Base-by-base conservation (phyloP, 1,140 invertebrate genomes). In the Eupristina koningsbergeri region DNA sequence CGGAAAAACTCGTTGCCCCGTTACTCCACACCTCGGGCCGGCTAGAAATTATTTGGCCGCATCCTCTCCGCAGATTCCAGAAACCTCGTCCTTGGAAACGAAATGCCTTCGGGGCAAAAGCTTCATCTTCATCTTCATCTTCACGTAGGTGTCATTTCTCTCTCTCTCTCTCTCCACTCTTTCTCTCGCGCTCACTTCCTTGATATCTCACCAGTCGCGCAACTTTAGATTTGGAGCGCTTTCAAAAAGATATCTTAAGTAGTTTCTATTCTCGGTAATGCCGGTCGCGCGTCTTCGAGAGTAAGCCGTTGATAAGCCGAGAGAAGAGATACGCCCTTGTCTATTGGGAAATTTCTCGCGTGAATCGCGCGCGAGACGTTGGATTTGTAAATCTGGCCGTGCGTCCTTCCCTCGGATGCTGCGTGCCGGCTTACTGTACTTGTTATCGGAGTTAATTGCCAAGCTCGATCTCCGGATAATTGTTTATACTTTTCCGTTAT, bases 181-280 rank as follows among this genome's bases (percentile, higher is more conserved):
- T 13, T 58, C 26, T 26, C 22, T 45, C 41, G 41, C 41, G 41
- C 41, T n/a, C n/a, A n/a, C n/a, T n/a, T n/a, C n/a, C n/a, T n/a
- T n/a, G n/a, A 22, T 58, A 58, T 58, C 64, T 34, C 41, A n/a
- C n/a, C n/a, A 8, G 29, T 67, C 58, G 74, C 34, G 61, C 45
- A 74, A 19, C 41, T 53, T 61, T 36, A 78, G 81, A 75, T 78
- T 78, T 75, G 74, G 75, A 78, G 58, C 47, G 53, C 63, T 75
- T 75, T 58, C 81, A 76, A 77, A 77, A 64, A 82, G 73, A 67
- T 77, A 82, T 34, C 41, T 3, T 29, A n/a, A 73, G 69, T 74
- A 39, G 47, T 81, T 74, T 74, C 80, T 81, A 53, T 47, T 74
- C 69, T 34, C 41, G 19, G 50, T 29, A 2, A 0, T 63, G 36